phyloP scores from a whole-genome alignment of 2,797 vertebrate genomes.

The Gymnothorax javanicus region DNA sequence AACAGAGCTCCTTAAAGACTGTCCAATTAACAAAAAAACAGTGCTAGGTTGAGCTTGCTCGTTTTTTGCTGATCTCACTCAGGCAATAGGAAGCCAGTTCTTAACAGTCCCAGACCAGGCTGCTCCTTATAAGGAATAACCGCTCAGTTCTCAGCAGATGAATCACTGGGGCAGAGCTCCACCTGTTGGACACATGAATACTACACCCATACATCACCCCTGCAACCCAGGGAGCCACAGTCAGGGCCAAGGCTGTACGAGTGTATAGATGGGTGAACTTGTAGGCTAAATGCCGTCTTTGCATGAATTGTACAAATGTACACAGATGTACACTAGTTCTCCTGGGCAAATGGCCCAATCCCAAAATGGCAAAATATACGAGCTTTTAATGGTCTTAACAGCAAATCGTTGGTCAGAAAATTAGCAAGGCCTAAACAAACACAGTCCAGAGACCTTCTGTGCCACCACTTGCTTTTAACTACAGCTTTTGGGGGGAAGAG shows the following conservation, averaged over 20 bases:
- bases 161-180: slow-evolving; percentile 13
- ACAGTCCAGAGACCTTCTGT: too few species aligned
- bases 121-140: slow-evolving; percentile 8
- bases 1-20: too few species aligned
- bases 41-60: background rate
- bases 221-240: background rate
- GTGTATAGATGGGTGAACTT: background rate
- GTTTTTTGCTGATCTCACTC: background rate
- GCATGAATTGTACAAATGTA: too few species aligned
- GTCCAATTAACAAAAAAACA: background rate
- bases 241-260: background rate
- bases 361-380: too few species aligned
- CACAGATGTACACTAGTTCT: too few species aligned
- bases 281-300: too few species aligned
- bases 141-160: background rate
- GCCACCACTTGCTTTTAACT: too few species aligned
- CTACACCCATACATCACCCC: background rate
- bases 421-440: too few species aligned
- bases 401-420: too few species aligned
- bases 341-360: too few species aligned
- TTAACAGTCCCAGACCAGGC: background rate
- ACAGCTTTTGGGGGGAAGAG: too few species aligned
- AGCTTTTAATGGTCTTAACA: too few species aligned
- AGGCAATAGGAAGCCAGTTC: background rate
- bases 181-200: slow-evolving; percentile 20